phyloP scores from a whole-genome alignment of 2,888 invertebrate species.

The Ichneumon xanthorius region DNA sequence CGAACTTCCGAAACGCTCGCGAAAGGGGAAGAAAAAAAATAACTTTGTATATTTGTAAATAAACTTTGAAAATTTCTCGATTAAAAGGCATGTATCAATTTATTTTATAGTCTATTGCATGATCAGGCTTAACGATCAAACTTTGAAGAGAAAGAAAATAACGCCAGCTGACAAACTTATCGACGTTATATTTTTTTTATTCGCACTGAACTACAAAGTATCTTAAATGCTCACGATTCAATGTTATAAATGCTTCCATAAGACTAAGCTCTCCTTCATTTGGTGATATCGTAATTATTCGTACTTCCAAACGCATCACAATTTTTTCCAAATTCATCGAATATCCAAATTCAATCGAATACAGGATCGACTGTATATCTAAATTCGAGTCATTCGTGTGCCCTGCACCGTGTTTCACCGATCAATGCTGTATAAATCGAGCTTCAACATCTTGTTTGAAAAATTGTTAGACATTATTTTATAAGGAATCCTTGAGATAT shows the following conservation, averaged over 20 bases:
- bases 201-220: constrained; percentile 43
- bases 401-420: constrained; percentile 22
- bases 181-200: constrained; percentile 62
- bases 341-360: neutral
- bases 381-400: neutral
- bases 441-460: constrained; percentile 28
- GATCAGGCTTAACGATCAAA: neutral
- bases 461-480: constrained; percentile 54
- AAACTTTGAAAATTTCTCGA: constrained; percentile 42
- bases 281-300: constrained; percentile 21
- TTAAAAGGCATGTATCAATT: neutral
- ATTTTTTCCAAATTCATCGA: neutral
- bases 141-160: neutral
- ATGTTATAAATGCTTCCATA: constrained; percentile 41
- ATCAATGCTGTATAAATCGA: constrained; percentile 14
- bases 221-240: constrained; percentile 33
- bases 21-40: constrained; percentile 24
- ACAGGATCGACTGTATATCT: neutral
- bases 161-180: constrained; percentile 32
- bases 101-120: neutral
- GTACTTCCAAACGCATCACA: constrained; percentile 35
- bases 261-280: constrained; percentile 36
- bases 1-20: constrained; percentile 39
- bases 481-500: constrained; percentile 13
- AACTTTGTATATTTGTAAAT: constrained; percentile 70